phyloP scores from a whole-genome alignment of 1,140 invertebrate species.

The Ooceraea biroi region DNA sequence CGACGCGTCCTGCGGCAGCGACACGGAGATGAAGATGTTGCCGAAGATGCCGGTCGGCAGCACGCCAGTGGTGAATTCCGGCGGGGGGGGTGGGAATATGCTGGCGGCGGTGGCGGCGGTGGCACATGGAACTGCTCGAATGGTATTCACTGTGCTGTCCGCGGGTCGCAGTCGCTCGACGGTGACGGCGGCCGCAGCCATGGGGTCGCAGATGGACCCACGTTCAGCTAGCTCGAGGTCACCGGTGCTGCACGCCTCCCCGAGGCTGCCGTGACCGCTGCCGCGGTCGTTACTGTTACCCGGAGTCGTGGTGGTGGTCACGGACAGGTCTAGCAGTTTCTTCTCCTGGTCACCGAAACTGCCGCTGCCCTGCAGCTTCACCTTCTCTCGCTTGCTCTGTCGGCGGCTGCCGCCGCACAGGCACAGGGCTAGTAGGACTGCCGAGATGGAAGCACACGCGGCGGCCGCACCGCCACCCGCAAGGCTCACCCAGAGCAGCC shows the following conservation, averaged over 20 bases:
- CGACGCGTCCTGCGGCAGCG: conserved; percentile 89
- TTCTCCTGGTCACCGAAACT: conserved; percentile 95
- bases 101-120: conserved; percentile 71
- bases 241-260: conserved; percentile 86
- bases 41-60: conserved; percentile 88
- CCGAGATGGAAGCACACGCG: conserved; percentile 85
- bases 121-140: conserved; percentile 74
- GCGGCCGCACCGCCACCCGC: conserved; percentile 86
- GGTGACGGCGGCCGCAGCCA: conserved; percentile 90
- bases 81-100: conserved; percentile 89
- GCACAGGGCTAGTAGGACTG: conserved; percentile 87
- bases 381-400: conserved; percentile 87
- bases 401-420: conserved; percentile 87
- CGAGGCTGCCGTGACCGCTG: conserved; percentile 86
- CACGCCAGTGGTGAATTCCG: conserved; percentile 89
- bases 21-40: conserved; percentile 92
- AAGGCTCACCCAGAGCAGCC: conserved; percentile 87
- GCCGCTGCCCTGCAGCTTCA: conserved; percentile 90
- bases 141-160: conserved; percentile 71
- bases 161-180: conserved; percentile 89
- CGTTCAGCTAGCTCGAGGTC: conserved; percentile 87
- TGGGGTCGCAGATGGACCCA: conserved; percentile 81
- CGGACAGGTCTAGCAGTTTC: conserved; percentile 92
- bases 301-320: conserved; percentile 91
- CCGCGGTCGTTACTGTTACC: conserved; percentile 84